Percentiles rank a stretch among this genome's conserved stretches.
Evolutionary conservation across 1,140 invertebrate species (phyloP).

Genomic region (Oryzaephilus surinamensis): DNA sequence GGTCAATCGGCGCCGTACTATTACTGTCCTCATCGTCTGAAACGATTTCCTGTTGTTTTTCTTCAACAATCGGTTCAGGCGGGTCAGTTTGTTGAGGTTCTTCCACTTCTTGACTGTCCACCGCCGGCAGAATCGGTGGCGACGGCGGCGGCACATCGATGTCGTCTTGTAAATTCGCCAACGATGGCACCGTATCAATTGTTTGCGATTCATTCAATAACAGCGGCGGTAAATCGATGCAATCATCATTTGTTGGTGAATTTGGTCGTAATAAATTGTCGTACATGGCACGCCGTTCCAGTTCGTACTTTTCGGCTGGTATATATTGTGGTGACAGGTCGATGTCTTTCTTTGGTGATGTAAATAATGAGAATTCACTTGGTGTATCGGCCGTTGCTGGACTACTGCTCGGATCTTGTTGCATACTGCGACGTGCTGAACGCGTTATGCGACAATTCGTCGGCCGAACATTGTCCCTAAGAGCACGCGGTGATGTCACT

Average conservation of each 20-base stretch:
- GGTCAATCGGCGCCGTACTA: constrained; percentile 22
- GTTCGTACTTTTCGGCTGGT: constrained; percentile 35
- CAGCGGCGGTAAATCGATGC: no score
- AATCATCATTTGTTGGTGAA: constrained; percentile 23
- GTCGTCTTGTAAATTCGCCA: neutral
- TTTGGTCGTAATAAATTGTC: constrained; percentile 31
- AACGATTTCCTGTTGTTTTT: constrained; percentile 14
- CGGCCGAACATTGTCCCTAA: constrained; percentile 18
- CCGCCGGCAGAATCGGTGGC: neutral
- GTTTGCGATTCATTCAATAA: no score
- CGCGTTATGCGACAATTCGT: constrained; percentile 26
- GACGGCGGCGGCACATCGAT: neutral
- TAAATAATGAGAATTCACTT: constrained; percentile 28
- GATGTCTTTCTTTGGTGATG: constrained; percentile 26
- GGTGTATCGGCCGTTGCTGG: constrained; percentile 31
- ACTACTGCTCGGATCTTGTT: constrained; percentile 31
- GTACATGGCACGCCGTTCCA: constrained; percentile 33
- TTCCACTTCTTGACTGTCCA: constrained; percentile 2
- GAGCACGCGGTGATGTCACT: constrained; percentile 25
- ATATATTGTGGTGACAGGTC: constrained; percentile 35
- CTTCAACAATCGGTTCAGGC: neutral
- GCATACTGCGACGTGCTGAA: constrained; percentile 31
- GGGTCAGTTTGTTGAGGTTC: constrained; percentile 2
- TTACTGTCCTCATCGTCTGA: constrained; percentile 26
- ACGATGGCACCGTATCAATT: constrained; percentile 15